Evolutionary conservation across 1,140 invertebrate species (phyloP).

Genomic region (Drosophila burlai): DNA sequence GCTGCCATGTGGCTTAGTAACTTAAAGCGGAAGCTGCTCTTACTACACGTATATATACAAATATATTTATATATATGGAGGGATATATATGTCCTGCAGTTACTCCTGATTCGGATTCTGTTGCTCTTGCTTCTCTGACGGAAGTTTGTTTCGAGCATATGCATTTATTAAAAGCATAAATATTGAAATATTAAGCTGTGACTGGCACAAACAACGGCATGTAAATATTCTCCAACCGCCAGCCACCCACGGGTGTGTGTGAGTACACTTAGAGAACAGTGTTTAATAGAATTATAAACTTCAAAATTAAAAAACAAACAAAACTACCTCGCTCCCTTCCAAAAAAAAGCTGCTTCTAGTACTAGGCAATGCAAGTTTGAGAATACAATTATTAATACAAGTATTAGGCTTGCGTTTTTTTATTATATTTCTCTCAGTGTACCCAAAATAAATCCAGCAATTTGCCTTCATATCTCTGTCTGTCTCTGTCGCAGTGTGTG

Average conservation of each 20-base stretch:
- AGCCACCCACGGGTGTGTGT: neutral
- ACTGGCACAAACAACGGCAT: conserved; percentile 75
- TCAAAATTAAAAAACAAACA: neutral
- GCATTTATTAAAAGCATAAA: conserved; percentile 84
- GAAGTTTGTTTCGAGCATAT: conserved; percentile 78
- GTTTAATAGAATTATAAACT: too few relatives aligned
- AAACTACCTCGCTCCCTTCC: neutral
- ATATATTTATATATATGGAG: neutral
- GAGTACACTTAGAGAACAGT: conserved; percentile 2
- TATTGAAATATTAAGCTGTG: conserved; percentile 84
- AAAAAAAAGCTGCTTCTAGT: neutral
- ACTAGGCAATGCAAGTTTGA: too few relatives aligned
- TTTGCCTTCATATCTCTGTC: conserved; percentile 49
- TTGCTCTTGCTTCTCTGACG: conserved; percentile 47
- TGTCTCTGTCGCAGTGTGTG: conserved; percentile 12
- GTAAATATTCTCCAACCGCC: conserved; percentile 37
- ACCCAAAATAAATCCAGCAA: conserved; percentile 52
- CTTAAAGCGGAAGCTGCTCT: conserved; percentile 30
- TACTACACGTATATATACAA: neutral
- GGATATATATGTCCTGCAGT: neutral
- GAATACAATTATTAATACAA: neutral
- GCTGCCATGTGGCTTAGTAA: neutral
- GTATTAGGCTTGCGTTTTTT: neutral
- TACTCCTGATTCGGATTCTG: conserved; percentile 22
- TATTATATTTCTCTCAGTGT: neutral